Conservation (phyloP, 2,888 invertebrate genomes). For the Peribatodes rhomboidaria region DNA sequence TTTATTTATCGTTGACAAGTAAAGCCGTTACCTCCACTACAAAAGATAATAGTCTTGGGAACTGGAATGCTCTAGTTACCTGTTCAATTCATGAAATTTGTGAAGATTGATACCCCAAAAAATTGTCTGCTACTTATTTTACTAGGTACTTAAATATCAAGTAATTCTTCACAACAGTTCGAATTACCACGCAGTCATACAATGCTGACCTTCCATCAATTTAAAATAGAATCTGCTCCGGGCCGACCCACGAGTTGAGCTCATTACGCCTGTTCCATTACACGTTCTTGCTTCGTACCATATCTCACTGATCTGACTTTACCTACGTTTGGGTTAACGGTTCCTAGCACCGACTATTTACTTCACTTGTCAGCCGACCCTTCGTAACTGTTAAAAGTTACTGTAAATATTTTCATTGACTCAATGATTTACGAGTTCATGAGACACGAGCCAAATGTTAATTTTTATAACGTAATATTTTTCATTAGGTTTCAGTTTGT, state of each 20-base stretch:
- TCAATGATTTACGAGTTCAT: slow-evolving; percentile 37
- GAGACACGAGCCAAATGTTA: slow-evolving; percentile 36
- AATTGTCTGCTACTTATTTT: too few species aligned
- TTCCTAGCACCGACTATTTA: slow-evolving; percentile 36
- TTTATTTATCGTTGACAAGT: too few species aligned
- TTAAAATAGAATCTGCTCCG: slow-evolving; percentile 76
- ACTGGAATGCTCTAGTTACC: too few species aligned
- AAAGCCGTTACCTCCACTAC: too few species aligned
- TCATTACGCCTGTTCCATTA: slow-evolving; percentile 36
- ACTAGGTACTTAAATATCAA: too few species aligned
- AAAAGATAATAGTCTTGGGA: too few species aligned
- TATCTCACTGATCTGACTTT: slow-evolving; percentile 38
- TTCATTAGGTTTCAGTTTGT: slow-evolving; percentile 7
- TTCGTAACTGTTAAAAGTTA: slow-evolving; percentile 40
- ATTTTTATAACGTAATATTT: slow-evolving; percentile 17
- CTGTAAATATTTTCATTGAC: slow-evolving; percentile 43
- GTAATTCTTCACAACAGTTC: slow-evolving; percentile 29
- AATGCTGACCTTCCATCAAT: slow-evolving; percentile 77
- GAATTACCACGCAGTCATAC: slow-evolving; percentile 36
- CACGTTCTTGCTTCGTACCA: not conserved
- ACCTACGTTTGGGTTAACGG: slow-evolving; percentile 34
- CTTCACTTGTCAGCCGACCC: slow-evolving; percentile 35
- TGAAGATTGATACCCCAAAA: too few species aligned
- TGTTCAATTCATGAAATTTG: too few species aligned
- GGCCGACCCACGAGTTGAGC: slow-evolving; percentile 29